Conservation (phyloP, 2,113 vertebrate species). For the Hyaena hyaena region DNA sequence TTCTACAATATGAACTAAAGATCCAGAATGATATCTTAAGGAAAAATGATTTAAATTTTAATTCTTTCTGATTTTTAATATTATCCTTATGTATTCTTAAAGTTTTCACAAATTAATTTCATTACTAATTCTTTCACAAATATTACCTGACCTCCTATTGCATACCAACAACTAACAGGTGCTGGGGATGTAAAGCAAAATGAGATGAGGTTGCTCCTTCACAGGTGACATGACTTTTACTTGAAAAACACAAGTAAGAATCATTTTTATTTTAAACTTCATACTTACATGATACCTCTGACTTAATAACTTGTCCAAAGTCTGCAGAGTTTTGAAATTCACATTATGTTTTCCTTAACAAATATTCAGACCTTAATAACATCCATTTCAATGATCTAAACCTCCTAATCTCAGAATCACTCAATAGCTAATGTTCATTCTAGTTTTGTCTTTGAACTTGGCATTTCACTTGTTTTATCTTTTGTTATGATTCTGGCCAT, state of each 20-base stretch:
- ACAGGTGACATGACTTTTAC: neutral
- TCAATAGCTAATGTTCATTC: neutral
- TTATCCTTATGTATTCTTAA: neutral
- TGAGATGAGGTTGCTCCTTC: neutral
- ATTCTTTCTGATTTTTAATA: neutral
- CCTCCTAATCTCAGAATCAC: neutral
- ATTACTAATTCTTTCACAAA: neutral
- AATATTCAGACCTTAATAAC: neutral
- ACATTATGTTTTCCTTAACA: neutral
- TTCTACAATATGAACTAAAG: neutral
- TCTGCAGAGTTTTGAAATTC: constrained; percentile 38
- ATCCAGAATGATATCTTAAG: neutral
- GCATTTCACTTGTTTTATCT: neutral
- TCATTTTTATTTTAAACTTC: neutral
- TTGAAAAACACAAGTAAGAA: neutral
- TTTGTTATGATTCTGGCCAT: neutral
- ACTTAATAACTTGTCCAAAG: neutral
- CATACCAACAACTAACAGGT: neutral
- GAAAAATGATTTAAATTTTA: neutral
- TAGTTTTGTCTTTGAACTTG: neutral
- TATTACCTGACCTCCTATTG: neutral
- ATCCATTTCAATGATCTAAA: neutral
- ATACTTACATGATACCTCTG: neutral
- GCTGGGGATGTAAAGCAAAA: neutral
- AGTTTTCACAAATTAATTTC: neutral